A percentile compares a stretch with the other conserved stretches of the same genome.
Conservation (phyloP, 2,113 vertebrate species). For the Hypocryptadius cinnamomeus region DNA sequence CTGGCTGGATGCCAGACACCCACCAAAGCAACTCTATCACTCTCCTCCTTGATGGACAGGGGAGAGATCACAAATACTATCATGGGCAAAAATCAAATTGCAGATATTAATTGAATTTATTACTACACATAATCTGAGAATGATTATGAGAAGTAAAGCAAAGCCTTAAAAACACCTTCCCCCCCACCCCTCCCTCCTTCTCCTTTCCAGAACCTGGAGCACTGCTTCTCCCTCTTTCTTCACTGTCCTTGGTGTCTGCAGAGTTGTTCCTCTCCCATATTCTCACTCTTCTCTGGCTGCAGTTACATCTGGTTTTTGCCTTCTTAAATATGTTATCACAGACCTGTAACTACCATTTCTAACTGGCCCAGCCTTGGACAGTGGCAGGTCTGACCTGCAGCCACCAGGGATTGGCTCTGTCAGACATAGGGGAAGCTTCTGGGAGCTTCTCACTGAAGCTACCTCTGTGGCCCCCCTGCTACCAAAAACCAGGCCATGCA, state of each 20-base stretch:
- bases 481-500: not conserved
- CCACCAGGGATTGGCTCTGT: not conserved
- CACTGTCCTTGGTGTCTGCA: not conserved
- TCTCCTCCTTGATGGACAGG: not conserved
- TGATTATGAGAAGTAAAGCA: not conserved
- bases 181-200: not conserved
- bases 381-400: not conserved
- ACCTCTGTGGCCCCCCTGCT: fast-evolving
- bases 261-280: not conserved
- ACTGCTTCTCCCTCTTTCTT: not conserved
- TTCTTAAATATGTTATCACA: not conserved
- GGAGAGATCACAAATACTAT: not conserved
- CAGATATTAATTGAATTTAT: not conserved
- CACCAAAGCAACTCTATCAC: not conserved
- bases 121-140: not conserved
- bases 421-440: fast-evolving
- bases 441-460: not conserved
- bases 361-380: not conserved
- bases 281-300: not conserved
- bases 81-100: not conserved
- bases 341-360: not conserved
- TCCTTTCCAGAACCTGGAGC: not conserved
- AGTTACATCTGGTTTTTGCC: not conserved
- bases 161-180: not conserved
- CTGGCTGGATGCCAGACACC: not conserved